Conservation (phyloP, 2,888 invertebrate genomes). For the Eristalis intricaria region DNA sequence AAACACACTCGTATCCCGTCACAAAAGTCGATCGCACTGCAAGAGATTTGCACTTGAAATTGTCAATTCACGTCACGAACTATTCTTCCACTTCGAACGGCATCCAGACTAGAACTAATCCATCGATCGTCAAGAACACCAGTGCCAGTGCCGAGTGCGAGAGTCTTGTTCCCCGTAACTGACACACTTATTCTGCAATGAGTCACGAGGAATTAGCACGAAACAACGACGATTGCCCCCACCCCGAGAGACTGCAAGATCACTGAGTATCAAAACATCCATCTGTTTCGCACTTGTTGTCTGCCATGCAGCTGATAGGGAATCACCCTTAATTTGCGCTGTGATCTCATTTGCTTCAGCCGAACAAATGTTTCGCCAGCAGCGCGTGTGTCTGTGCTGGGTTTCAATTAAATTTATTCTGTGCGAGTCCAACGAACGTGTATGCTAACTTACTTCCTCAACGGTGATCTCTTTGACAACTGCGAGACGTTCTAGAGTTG, state of each 20-base stretch:
- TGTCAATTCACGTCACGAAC: background rate
- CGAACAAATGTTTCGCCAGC: background rate
- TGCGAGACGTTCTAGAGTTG: slow-evolving; percentile 31
- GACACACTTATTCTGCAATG: slow-evolving; percentile 35
- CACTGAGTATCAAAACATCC: background rate
- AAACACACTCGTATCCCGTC: background rate
- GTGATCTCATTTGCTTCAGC: slow-evolving; percentile 20
- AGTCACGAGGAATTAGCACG: slow-evolving; percentile 43
- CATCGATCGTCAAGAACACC: slow-evolving; percentile 29
- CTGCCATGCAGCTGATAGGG: slow-evolving; percentile 43
- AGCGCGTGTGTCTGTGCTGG: background rate
- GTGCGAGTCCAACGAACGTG: slow-evolving; percentile 25
- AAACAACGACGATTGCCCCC: slow-evolving; percentile 37
- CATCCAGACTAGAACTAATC: background rate
- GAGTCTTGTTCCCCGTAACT: background rate
- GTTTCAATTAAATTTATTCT: slow-evolving; percentile 38
- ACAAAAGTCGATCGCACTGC: background rate
- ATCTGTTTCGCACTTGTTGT: slow-evolving; percentile 58
- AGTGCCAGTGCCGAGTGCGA: background rate
- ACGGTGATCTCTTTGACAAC: slow-evolving; percentile 50
- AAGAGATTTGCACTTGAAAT: background rate
- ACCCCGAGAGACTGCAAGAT: background rate
- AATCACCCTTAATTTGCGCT: slow-evolving; percentile 42
- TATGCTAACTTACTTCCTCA: slow-evolving; percentile 57
- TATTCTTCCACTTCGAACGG: background rate